Evolutionary conservation across 1,140 invertebrate species (phyloP).

Genomic region (Argopecten irradians): DNA sequence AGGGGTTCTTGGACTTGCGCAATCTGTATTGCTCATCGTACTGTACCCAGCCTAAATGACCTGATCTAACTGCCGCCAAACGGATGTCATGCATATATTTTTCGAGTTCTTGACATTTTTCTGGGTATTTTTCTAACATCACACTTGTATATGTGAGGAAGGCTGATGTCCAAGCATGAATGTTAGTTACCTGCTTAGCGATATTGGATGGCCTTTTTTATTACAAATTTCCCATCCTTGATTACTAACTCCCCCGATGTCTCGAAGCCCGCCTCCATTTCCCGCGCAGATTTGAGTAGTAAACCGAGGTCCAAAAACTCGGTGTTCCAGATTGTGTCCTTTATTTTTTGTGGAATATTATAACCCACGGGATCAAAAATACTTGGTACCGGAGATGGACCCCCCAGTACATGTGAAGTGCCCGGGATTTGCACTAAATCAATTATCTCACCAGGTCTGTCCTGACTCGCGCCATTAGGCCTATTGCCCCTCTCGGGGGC

Average conservation of each 20-base stretch:
- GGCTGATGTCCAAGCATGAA: constrained; percentile 33
- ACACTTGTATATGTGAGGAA: constrained; percentile 24
- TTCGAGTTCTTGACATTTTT: background rate
- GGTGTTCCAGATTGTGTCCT: constrained; percentile 18
- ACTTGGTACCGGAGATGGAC: background rate
- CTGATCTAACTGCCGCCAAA: background rate
- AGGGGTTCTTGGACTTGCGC: constrained; percentile 6
- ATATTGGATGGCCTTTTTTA: constrained; percentile 1
- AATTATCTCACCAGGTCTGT: too few relatives aligned
- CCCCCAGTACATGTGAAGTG: too few relatives aligned
- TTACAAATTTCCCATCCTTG: background rate
- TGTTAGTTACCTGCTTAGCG: background rate
- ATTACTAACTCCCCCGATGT: background rate
- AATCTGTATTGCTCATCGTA: constrained; percentile 41
- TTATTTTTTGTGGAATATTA: background rate
- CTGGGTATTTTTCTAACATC: constrained; percentile 30
- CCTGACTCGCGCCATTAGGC: too few relatives aligned
- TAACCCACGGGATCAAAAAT: background rate
- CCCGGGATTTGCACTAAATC: too few relatives aligned
- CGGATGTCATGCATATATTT: constrained; percentile 41
- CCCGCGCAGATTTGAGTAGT: background rate
- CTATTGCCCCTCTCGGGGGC: too few relatives aligned
- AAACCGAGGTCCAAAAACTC: constrained; percentile 25
- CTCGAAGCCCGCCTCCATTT: background rate
- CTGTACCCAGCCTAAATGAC: background rate